These are phyloP conservation scores for Nephotettix cincticeps DNA, from an alignment of 1,140 invertebrate genomes.

Conservation along the genomic window DNA sequence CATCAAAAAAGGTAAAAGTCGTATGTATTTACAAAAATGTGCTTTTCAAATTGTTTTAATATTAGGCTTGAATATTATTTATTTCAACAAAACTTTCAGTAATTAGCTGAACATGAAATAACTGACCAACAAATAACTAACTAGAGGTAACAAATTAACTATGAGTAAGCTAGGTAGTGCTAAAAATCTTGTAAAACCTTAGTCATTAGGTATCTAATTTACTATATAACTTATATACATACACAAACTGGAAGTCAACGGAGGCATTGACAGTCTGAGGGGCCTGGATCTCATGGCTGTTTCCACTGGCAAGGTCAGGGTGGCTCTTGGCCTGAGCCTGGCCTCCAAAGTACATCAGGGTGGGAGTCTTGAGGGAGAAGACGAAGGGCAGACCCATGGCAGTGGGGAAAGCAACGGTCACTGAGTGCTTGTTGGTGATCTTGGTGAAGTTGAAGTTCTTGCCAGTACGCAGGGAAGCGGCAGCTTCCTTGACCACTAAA, in stretches of 20 bases:
- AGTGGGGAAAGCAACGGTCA: slow-evolving; percentile 62
- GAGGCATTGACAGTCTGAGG: slow-evolving; percentile 47
- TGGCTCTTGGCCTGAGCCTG: slow-evolving; percentile 48
- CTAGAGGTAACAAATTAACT: no score
- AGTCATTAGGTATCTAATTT: no score
- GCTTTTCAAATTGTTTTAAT: background rate
- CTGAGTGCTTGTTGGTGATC: slow-evolving; percentile 51
- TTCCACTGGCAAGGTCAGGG: slow-evolving; percentile 40
- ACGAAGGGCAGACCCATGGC: slow-evolving; percentile 65
- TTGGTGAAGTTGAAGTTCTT: slow-evolving; percentile 55
- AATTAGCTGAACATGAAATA: no score
- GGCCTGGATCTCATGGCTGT: slow-evolving; percentile 38
- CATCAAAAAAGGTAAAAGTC: background rate
- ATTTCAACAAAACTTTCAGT: no score
- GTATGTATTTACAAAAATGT: background rate
- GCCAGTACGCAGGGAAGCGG: slow-evolving; percentile 47
- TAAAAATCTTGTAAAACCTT: no score
- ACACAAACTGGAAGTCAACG: slow-evolving; percentile 50
- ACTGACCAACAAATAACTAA: no score
- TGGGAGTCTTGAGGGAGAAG: slow-evolving; percentile 56
- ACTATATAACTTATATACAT: no score
- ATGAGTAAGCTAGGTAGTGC: no score
- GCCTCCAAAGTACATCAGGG: slow-evolving; percentile 49
- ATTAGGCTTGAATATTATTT: background rate
- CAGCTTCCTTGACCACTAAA: slow-evolving; percentile 45